phyloP scores from a whole-genome alignment of 2,797 vertebrate genomes.

The Distichodus sexfasciatus region DNA sequence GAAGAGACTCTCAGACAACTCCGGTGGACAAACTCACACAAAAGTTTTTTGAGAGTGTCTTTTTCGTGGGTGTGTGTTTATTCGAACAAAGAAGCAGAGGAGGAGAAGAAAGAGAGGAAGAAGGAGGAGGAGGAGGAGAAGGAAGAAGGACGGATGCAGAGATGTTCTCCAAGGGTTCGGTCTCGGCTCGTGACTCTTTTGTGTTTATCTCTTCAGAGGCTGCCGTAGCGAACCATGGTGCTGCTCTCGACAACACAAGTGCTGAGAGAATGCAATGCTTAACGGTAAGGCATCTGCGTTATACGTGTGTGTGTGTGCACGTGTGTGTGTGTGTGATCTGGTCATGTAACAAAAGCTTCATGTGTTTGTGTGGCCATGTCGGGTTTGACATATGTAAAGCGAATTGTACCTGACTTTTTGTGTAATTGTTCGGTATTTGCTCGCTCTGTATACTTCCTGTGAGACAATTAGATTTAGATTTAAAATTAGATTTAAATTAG shows the following conservation, averaged over 20 bases:
- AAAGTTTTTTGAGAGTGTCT: not conserved
- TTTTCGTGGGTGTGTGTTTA: not conserved
- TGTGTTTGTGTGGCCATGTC: not conserved
- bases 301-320: not conserved
- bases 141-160: slow-evolving; percentile 41
- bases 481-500: no score
- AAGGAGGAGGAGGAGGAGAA: not conserved
- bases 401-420: no score
- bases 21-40: slow-evolving; percentile 3
- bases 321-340: not conserved
- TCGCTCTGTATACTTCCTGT: no score
- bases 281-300: slow-evolving; percentile 75
- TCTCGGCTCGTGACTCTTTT: slow-evolving; percentile 73
- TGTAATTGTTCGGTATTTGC: no score
- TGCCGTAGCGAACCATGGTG: slow-evolving; percentile 67
- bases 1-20: not conserved
- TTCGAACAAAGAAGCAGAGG: no score
- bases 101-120: not conserved
- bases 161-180: slow-evolving; percentile 77
- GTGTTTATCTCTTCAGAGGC: slow-evolving; percentile 76
- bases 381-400: not conserved
- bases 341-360: no score
- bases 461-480: no score
- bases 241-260: slow-evolving; percentile 66
- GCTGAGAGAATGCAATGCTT: slow-evolving; percentile 77